These are phyloP conservation scores for Xylocampa areola DNA, from an alignment of 2,888 invertebrate genomes.

Conservation along the genomic window DNA sequence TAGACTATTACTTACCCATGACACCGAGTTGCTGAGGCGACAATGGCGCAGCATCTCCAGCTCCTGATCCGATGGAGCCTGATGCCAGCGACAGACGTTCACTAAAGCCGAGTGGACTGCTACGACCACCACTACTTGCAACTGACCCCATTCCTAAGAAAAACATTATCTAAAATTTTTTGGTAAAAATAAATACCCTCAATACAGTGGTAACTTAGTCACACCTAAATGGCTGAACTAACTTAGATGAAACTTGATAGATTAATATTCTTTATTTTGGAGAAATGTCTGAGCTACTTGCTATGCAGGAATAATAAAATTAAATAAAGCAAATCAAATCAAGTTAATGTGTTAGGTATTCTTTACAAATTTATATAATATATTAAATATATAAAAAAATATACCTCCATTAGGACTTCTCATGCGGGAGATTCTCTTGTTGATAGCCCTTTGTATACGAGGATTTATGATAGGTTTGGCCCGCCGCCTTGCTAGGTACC, in stretches of 20 bases:
- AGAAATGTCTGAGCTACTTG: no score
- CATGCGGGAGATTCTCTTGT: slow-evolving; percentile 91
- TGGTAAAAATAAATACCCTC: no score
- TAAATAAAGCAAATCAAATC: no score
- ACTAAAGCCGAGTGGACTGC: slow-evolving; percentile 90
- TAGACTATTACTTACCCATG: slow-evolving; percentile 92
- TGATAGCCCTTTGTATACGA: slow-evolving; percentile 87
- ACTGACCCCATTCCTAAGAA: slow-evolving; percentile 90
- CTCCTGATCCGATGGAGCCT: slow-evolving; percentile 90
- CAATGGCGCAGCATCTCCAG: slow-evolving; percentile 91
- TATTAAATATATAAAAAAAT: slow-evolving; percentile 8
- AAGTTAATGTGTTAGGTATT: no score
- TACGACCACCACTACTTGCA: slow-evolving; percentile 91
- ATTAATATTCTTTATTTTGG: no score
- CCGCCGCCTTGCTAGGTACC: slow-evolving; percentile 93
- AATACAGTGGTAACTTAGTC: no score
- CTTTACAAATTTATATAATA: no score
- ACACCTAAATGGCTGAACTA: no score
- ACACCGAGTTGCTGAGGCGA: slow-evolving; percentile 97
- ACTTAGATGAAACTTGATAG: no score
- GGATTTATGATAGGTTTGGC: slow-evolving; percentile 91
- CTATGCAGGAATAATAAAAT: no score
- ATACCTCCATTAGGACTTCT: slow-evolving; percentile 92
- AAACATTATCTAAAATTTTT: neutral
- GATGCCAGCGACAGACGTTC: slow-evolving; percentile 92